phyloP scores from a whole-genome alignment of 2,113 vertebrate genomes.

The Beaufortia kweichowensis region DNA sequence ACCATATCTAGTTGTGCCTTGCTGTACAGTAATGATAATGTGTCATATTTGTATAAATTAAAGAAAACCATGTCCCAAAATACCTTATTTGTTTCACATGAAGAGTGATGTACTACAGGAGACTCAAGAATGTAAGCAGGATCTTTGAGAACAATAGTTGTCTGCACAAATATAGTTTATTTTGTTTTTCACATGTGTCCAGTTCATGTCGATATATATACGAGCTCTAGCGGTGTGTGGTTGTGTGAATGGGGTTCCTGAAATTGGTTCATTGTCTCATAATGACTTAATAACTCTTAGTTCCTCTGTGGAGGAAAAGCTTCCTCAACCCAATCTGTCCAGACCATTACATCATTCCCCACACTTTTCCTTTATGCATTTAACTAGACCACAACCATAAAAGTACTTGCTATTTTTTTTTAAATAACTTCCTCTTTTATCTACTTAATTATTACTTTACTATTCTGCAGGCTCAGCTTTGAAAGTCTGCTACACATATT shows the following conservation, averaged over 20 bases:
- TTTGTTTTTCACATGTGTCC: background rate
- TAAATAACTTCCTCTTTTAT: too few relatives aligned
- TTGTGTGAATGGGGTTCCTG: background rate
- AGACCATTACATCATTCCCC: too few relatives aligned
- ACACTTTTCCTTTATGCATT: too few relatives aligned
- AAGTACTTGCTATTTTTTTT: background rate
- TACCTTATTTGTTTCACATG: background rate
- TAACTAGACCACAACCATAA: background rate
- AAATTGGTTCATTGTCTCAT: background rate
- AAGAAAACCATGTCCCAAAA: background rate
- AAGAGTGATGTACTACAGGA: background rate
- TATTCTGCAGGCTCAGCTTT: too few relatives aligned
- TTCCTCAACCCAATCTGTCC: too few relatives aligned
- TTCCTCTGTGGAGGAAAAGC: too few relatives aligned
- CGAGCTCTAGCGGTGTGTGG: background rate
- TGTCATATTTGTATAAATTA: background rate
- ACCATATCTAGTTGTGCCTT: background rate
- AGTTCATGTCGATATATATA: background rate
- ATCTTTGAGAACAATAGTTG: background rate
- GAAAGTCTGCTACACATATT: too few relatives aligned
- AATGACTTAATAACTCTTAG: background rate
- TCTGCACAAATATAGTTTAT: slow-evolving; percentile 18
- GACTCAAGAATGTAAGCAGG: background rate
- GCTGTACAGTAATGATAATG: background rate
- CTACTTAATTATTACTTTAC: too few relatives aligned